Evolutionary conservation across 2,113 vertebrate genomes (phyloP).

Genomic region (Corythornis madagascariensis): DNA sequence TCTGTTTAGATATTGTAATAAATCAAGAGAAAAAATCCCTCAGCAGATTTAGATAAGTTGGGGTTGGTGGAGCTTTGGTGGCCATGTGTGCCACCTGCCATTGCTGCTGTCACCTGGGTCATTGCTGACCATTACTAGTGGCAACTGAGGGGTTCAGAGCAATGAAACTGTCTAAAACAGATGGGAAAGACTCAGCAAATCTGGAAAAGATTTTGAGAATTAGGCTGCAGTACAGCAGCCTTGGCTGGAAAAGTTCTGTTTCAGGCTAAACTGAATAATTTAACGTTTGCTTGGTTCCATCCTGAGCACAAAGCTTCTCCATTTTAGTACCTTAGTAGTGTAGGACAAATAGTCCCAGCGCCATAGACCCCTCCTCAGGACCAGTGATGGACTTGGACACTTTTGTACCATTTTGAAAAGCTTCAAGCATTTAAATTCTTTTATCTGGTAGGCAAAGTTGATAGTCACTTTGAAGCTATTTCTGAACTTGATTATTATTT

Average conservation of each 20-base stretch:
- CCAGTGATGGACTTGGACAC: not conserved
- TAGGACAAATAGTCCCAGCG: not conserved
- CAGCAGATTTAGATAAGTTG: not conserved
- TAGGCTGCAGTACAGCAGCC: not conserved
- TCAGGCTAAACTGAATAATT: not conserved
- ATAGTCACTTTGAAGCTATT: not conserved
- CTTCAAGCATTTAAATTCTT: not conserved
- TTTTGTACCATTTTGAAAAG: not conserved
- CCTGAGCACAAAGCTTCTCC: not conserved
- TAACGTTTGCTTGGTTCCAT: not conserved
- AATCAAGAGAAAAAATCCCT: not conserved
- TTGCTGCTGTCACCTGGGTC: not conserved
- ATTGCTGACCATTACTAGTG: accelerated
- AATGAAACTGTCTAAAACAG: not conserved
- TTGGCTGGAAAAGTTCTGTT: not conserved
- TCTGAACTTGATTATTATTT: not conserved
- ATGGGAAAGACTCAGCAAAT: not conserved
- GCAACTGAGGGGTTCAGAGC: not conserved
- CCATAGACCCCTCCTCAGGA: not conserved
- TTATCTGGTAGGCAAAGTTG: not conserved
- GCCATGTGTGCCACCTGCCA: not conserved
- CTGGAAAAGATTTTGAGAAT: not conserved
- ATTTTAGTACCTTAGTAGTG: not conserved
- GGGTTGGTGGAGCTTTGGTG: not conserved
- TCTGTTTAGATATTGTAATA: not conserved